Conservation (phyloP, 2,797 vertebrate genomes). For the Hozukius guyotensis region DNA sequence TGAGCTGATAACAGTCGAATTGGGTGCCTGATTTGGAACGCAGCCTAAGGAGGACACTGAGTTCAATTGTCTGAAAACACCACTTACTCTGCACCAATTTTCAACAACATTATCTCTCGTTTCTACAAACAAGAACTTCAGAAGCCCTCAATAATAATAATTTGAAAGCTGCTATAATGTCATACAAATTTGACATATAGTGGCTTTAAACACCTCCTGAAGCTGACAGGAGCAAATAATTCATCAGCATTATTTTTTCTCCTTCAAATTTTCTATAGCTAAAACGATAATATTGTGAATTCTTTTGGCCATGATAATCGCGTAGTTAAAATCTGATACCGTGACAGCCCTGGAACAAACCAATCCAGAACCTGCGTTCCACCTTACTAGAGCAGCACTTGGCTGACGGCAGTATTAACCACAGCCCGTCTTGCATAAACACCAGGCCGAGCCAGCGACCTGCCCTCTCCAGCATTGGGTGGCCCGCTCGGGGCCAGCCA, state of each 20-base stretch:
- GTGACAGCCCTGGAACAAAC: neutral
- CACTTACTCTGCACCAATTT: neutral
- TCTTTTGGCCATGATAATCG: neutral
- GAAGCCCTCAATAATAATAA: neutral
- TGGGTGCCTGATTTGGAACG: neutral
- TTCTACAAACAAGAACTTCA: neutral
- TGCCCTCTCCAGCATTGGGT: slow-evolving; percentile 36
- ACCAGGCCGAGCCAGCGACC: slow-evolving; percentile 21
- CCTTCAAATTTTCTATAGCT: too few relatives aligned
- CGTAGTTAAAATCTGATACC: neutral
- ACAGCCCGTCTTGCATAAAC: slow-evolving; percentile 30
- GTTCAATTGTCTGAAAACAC: neutral
- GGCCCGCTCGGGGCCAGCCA: slow-evolving; percentile 33
- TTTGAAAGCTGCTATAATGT: neutral
- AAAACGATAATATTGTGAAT: too few relatives aligned
- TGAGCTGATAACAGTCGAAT: neutral
- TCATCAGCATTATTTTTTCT: too few relatives aligned
- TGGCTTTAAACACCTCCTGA: neutral
- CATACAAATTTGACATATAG: neutral
- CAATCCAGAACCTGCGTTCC: neutral
- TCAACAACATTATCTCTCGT: neutral
- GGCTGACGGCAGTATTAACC: slow-evolving; percentile 11
- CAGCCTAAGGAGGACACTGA: too few relatives aligned
- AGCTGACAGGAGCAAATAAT: neutral
- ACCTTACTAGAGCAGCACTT: neutral